Evolutionary conservation across 1,140 invertebrate genomes (phyloP), one percentile per base, ranked within the genome.

Genomic region (Drosophila paulistorum): DNA sequence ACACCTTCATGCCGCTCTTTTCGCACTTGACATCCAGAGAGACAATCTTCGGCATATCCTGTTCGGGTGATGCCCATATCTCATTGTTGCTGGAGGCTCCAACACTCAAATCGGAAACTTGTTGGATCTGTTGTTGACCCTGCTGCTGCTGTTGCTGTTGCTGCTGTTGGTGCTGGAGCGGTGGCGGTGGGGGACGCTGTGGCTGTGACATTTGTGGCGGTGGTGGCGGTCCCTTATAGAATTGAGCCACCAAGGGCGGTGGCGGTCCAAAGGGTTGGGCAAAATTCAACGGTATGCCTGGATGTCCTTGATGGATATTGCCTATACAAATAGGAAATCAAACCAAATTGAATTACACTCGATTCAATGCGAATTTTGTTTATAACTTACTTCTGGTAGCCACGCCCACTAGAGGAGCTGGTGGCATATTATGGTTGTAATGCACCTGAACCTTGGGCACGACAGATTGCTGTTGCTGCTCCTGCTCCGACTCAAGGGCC

Each of bases 21-120:
- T 98, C 97, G 92, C 98, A 98, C 92, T 98, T 98, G 0, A 98
- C 97, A 83, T 98, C 97, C 0, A 98, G 92, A 3, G 96, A 96
- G 3, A 97, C 95, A 60, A 98, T 98, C 92, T 98, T 97, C 0
- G 97, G 97, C 96, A 97, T 97, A 74, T 98, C 97, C 10, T 95
- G 95, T 3, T 95, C 94, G 0, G 95, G 95, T 0, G 94, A 94
- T 5, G 97, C 96, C 97, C 97, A 98, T 2, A 96, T 94, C 63
- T 97, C 97, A n/a, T 95, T 95, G 55, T 94, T 94, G 35, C 90
- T 85, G 6, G 91, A 91, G 1, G 73, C 86, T 7, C 89, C 79
- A 14, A 90, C 82, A 30, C 90, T 92, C 20, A 92, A 63, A 55
- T 92, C 91, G 51, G 90, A 72, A 6, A 84, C 66, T 41, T 78